Conservation (phyloP, 2,113 vertebrate genomes). For the Mirza zaza region DNA sequence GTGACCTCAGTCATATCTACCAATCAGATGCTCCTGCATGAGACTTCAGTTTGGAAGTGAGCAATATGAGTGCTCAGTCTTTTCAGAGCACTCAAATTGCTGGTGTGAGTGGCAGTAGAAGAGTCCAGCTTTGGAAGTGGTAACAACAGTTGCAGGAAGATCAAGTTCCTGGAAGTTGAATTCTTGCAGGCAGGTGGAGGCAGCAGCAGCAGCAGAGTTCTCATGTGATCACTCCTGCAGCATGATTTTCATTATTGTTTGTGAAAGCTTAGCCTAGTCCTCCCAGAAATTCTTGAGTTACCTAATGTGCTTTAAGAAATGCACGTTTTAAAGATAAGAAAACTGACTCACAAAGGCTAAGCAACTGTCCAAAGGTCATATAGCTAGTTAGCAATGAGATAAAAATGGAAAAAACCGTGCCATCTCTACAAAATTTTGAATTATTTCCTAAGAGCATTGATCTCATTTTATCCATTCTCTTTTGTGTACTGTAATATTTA, state of each 20-base stretch:
- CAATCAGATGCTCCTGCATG: not conserved
- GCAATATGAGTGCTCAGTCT: accelerated
- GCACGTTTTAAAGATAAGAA: not conserved
- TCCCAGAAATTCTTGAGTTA: not conserved
- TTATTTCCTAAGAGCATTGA: not conserved
- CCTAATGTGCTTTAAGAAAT: not conserved
- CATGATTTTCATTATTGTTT: not conserved
- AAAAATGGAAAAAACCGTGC: not conserved
- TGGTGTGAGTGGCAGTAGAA: not conserved
- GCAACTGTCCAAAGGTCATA: not conserved
- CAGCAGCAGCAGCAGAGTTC: not conserved
- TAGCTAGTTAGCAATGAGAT: not conserved
- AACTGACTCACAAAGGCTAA: conserved; percentile 1
- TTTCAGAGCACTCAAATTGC: not conserved
- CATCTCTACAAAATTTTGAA: not conserved
- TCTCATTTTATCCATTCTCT: not conserved
- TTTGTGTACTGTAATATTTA: not conserved
- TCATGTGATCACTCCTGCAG: not conserved
- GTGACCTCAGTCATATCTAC: not conserved
- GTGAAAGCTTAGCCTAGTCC: not conserved
- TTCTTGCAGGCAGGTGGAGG: not conserved
- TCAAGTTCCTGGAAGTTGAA: not conserved
- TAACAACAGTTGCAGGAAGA: not conserved
- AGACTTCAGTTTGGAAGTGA: not conserved
- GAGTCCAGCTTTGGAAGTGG: not conserved